A percentile compares a stretch with the other conserved stretches of the same genome.
Conservation (phyloP, 2,113 vertebrate genomes). For the Dolichotis patagonum region DNA sequence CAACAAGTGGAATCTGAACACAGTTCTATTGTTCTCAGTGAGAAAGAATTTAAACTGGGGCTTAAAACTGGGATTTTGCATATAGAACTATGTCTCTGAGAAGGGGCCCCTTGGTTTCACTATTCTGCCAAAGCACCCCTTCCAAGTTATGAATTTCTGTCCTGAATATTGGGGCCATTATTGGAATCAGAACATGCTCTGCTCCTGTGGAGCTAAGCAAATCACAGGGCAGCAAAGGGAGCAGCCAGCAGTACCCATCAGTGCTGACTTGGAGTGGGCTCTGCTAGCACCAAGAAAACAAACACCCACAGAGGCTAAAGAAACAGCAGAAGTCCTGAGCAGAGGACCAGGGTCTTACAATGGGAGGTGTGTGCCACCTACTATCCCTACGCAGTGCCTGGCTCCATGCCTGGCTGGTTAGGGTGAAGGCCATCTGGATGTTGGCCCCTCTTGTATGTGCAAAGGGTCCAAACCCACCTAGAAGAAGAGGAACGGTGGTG, state of each 20-base stretch:
- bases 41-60: neutral
- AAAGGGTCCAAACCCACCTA: fast-evolving
- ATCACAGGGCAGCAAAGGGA: fast-evolving
- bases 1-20: neutral
- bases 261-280: fast-evolving
- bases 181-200: neutral
- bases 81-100: neutral
- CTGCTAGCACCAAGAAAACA: too few species aligned
- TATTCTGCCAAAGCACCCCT: neutral
- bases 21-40: neutral
- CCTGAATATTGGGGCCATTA: neutral
- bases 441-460: neutral
- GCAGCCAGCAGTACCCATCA: fast-evolving
- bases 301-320: fast-evolving
- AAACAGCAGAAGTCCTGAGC: neutral
- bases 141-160: neutral
- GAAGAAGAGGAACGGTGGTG: neutral
- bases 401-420: neutral
- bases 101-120: neutral
- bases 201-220: neutral
- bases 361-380: too few species aligned
- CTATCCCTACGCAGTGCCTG: neutral
- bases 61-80: neutral
- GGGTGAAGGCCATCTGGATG: neutral
- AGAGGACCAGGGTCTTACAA: neutral